Percentiles rank a stretch among this genome's conserved stretches.
Conservation (phyloP, 2,113 vertebrate genomes). For the Gallinago paraguaiae region DNA sequence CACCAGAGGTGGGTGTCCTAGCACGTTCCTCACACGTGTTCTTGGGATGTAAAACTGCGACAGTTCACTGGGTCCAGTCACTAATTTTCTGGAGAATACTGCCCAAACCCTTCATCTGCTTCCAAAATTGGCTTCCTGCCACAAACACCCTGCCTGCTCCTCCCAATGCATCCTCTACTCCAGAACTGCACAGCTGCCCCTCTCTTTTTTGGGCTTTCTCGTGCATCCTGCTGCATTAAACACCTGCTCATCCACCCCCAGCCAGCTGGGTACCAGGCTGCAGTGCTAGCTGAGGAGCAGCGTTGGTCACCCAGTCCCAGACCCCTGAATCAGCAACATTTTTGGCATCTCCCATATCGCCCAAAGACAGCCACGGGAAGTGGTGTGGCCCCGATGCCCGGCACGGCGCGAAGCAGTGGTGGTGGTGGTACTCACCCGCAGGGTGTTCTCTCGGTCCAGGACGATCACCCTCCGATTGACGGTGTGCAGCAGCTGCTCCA, state of each 20-base stretch:
- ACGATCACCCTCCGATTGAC: constrained; percentile 48
- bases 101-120: background rate
- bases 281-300: background rate
- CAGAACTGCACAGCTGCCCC: background rate
- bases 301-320: rapidly evolving
- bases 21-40: rapidly evolving
- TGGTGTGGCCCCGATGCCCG: rapidly evolving
- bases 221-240: background rate
- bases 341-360: rapidly evolving
- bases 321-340: rapidly evolving
- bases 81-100: background rate
- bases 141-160: background rate
- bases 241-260: background rate
- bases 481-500: constrained; percentile 28
- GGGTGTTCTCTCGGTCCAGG: constrained; percentile 40
- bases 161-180: rapidly evolving
- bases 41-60: rapidly evolving
- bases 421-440: constrained; percentile 22
- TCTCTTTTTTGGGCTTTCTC: background rate
- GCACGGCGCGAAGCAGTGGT: rapidly evolving
- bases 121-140: background rate
- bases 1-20: background rate
- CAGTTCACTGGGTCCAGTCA: rapidly evolving
- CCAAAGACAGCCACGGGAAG: background rate
- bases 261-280: background rate